Base-by-base conservation (phyloP, 1,140 invertebrate species). In the Drosophila ambigua region DNA sequence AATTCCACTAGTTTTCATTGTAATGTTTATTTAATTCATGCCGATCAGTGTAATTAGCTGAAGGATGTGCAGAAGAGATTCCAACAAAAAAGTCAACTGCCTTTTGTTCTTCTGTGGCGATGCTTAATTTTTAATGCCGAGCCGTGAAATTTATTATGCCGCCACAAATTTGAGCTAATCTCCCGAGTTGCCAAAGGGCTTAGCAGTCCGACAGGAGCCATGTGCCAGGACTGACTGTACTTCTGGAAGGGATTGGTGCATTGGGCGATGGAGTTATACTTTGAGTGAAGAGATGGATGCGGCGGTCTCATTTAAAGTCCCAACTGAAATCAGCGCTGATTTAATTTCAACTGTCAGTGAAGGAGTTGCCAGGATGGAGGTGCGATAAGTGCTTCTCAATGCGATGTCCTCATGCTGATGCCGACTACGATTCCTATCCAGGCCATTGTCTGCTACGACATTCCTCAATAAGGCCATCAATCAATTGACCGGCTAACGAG, bases 111-210 rank as follows among this genome's bases (percentile, higher is more conserved):
- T 77, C 58, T 75, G 55, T 72, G 68, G 58, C 55, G 53, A 28
- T 74, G 77, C 82, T 85, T 87, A 85, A 85, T 85, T 85, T 87
- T 85, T 87, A 85, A 85, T 87, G 74, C 82, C 68, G 46, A 54
- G 45, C 63, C 66, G 41, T 78, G 63, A 87, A 87, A 87, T 87
- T 85, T 85, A 85, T 87, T 87, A 74, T 77, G 51, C 74, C 71
- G 78, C 81, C 78, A 87, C 81, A 85, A 85, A 85, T 85, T 81
- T 78, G 82, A 87, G 74, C 87, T 85, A 85, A 85, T 85, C 82
- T 82, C 52, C 35, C 45, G 44, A 68, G 59, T 50, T 75, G 65
- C 82, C 81, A 64, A 20, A 53, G 68, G 73, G 75, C 79, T 80
- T 82, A 77, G 55, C 31, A 35, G 28, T 28, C 41, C 43, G 35